Evolutionary conservation across 2,888 invertebrate genomes (phyloP), one percentile per base, ranked within the genome.

Genomic region (Papilio protenor): DNA sequence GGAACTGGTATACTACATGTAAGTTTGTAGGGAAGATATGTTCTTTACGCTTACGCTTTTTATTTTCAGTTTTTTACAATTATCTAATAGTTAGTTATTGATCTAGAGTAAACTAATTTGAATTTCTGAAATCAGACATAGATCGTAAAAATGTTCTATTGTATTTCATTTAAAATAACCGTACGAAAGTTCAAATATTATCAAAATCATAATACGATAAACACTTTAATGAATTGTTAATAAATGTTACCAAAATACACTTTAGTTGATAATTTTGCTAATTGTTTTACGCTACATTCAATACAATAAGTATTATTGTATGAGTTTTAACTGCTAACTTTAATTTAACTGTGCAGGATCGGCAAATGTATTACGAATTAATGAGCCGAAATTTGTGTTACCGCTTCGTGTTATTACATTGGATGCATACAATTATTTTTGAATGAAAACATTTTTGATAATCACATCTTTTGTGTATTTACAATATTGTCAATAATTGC

Each of bases 271-370:
- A 76, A 76, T 76, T 70, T 76, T 55, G 45, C 57, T 76, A 76
- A 55, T 57, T 76, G 70, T 70, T 75, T 75, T 52, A 69, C 74
- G 61, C 74, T n/a, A 74, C 74, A 74, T 74, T 74, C 75, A 52
- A 75, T 75, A 52, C 75, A 66, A 71, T 71, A 71, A 75, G 49
- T 64, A 52, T 75, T 66, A 66, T 75, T 75, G 66, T 75, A 66
- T 75, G 75, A 75, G 75, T 75, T 75, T 75, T 66, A 75, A 74
- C 49, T 45, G 74, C 64, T 66, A 75, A 75, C 66, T 75, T 75
- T 75, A 75, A 75, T 75, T 66, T 64, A 66, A 75, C 75, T 64
- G 49, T 75, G 66, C 66, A 75, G 64, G 21, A 75, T n/a, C 52
- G 21, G 66, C 23, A n/a, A 66, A 75, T 66, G 75, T 75, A 52